Base-by-base conservation (phyloP, 2,888 invertebrate genomes). In the Tiliacea citrago region DNA sequence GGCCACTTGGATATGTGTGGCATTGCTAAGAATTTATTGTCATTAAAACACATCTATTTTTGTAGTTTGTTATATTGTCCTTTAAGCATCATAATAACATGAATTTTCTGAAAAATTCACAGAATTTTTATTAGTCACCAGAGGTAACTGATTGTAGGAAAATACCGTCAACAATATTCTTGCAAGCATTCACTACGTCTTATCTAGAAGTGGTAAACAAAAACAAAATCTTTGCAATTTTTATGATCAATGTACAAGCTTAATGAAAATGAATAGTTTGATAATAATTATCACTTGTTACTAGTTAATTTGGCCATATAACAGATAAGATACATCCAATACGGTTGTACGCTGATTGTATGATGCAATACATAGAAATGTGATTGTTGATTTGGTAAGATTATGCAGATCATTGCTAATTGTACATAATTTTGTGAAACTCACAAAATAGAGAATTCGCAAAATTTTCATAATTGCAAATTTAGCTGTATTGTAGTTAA, bases 301-400 rank as follows among this genome's bases (percentile, higher is more conserved):
- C 74, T 77, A 80, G 77, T 78, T 87, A 84, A 82, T 84, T 85
- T 71, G 60, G 75, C 76, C 67, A 51, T 82, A 75, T 75, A 79
- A 63, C 42, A 84, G 91, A 91, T 90, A 90, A 90, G 85, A 84
- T 80, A 78, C 73, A 81, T 87, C 87, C 79, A 89, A 88, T 84
- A 88, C 29, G 39, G 72, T 87, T 81, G 82, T 88, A 76, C 70
- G 68, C 68, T 86, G 84, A 81, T 73, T 86, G 86, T 86, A 88
- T 91, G 92, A 92, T 91, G 92, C 91, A 92, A 92, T 88, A 86
- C 29, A 53, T 61, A 79, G 85, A 87, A 88, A 88, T 84, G 82
- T 77, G 70, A 81, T 81, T 79, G 71, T 73, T 76, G 73, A 74
- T 68, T 73, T 3, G 6, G 39, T 69, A 51, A 70, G 35, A 68